Base-by-base conservation (phyloP, 1,140 invertebrate genomes). In the Trachymyrmex septentrionalis region DNA sequence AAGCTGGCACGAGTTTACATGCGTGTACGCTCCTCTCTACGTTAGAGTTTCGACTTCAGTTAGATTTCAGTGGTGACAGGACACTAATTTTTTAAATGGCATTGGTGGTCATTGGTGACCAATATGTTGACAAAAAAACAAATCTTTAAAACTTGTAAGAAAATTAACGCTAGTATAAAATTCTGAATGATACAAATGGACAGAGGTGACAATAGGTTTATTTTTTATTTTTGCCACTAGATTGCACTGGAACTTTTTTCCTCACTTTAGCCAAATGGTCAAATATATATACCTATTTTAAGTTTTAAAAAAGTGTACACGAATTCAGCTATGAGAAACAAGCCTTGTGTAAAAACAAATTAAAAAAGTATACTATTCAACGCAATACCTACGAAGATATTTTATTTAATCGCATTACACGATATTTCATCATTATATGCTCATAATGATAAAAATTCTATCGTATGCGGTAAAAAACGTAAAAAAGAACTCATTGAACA, bases 21-120 rank as follows among this genome's bases (percentile, higher is more conserved):
- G 50, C 63, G 67, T 80, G 19, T 67, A 61, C 76, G 53, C 38
- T 69, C 76, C n/a, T n/a, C n/a, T n/a, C n/a, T n/a, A n/a, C 87
- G 64, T 82, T 48, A 73, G 27, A 12, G 34, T 82, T 75, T 30
- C 14, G 53, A 38, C 14, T 72, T 57, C 14, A 67, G 30, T 75
- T 48, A 14, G 53, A 38, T n/a, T 72, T 57, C 14, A 67, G 30
- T 24, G 10, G 16, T 64, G 61, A 64, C 16, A 2, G 27, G 27
- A 6, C 4, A 59, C 21, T 59, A 21, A 59, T 10, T 59, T 57
- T 57, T 24, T 14, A 59, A 59, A 44, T 59, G 10, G n/a, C 2
- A 12, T 1, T 10, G 16, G 5, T 24, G 57, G 21, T 5, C 57
- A 59, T 10, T 57, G n/a, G 10, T 57, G 7, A 55, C 6, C 14